Conservation (phyloP, 1,140 invertebrate species). For the Heliconius melpomene region DNA sequence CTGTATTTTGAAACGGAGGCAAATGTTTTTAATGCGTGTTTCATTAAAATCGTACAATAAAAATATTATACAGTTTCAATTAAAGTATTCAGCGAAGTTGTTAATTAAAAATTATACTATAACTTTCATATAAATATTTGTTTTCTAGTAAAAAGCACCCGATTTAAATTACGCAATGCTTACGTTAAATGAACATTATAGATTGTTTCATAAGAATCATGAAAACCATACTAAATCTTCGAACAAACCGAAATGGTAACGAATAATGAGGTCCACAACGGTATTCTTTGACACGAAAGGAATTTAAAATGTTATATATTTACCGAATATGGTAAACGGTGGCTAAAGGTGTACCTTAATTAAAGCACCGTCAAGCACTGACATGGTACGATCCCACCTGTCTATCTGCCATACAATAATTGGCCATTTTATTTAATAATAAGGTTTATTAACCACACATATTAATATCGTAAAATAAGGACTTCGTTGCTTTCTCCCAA, state of each 20-base stretch:
- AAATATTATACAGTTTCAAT: too few relatives aligned
- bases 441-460: constrained; percentile 20
- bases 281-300: constrained; percentile 50
- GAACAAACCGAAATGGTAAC: constrained; percentile 53
- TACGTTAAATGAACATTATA: background rate
- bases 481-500: constrained; percentile 58
- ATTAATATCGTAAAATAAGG: constrained; percentile 28
- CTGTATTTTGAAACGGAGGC: constrained; percentile 47
- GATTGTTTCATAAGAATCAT: constrained; percentile 25
- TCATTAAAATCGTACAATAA: background rate
- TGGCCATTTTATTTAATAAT: constrained; percentile 40
- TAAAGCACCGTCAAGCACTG: constrained; percentile 61
- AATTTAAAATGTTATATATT: constrained; percentile 57
- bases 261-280: constrained; percentile 68
- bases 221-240: constrained; percentile 52
- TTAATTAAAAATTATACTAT: background rate
- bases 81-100: background rate
- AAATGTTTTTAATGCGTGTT: constrained; percentile 26
- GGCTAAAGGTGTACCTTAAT: constrained; percentile 72
- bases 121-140: background rate
- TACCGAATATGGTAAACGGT: constrained; percentile 66
- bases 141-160: too few relatives aligned
- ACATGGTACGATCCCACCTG: constrained; percentile 52
- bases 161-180: too few relatives aligned
- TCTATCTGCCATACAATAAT: constrained; percentile 52